A percentile compares a stretch with the other conserved stretches of the same genome.
Evolutionary conservation across 2,888 invertebrate genomes (phyloP).

Genomic region (Anthrax anthrax): DNA sequence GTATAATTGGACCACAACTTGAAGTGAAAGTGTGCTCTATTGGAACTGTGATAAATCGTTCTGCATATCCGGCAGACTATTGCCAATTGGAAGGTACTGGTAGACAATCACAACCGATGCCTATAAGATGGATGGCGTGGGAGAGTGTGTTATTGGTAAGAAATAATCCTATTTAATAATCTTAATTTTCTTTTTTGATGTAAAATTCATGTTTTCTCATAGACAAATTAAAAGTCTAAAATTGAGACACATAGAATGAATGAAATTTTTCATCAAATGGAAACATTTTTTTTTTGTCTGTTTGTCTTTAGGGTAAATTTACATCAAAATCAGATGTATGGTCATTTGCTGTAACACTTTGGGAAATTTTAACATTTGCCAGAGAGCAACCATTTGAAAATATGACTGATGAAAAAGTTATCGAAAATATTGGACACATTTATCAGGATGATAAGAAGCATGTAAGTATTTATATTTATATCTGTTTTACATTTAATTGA

Average conservation of each 20-base stretch:
- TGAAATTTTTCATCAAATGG: background rate
- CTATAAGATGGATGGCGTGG: conserved; percentile 82
- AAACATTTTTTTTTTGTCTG: conserved; percentile 11
- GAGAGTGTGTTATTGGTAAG: conserved; percentile 62
- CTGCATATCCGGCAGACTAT: conserved; percentile 61
- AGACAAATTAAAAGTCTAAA: no score
- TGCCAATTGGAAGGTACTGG: conserved; percentile 58
- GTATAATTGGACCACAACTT: conserved; percentile 62
- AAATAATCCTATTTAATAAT: conserved; percentile 7
- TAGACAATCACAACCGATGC: conserved; percentile 42
- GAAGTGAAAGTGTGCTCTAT: conserved; percentile 61
- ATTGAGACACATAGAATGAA: no score
- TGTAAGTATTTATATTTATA: conserved; percentile 35
- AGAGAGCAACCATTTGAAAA: conserved; percentile 70
- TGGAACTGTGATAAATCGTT: conserved; percentile 50
- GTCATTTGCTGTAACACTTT: conserved; percentile 76
- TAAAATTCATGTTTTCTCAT: no score
- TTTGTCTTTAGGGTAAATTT: conserved; percentile 52
- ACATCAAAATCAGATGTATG: conserved; percentile 76
- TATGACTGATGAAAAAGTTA: conserved; percentile 63
- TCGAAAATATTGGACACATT: conserved; percentile 67
- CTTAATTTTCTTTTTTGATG: background rate
- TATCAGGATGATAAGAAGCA: conserved; percentile 59
- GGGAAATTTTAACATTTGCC: conserved; percentile 76
- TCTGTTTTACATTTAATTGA: no score